Evolutionary conservation across 2,797 vertebrate species (phyloP), one percentile per base, ranked within the genome.

Genomic region (Chaenodraco wilsoni): DNA sequence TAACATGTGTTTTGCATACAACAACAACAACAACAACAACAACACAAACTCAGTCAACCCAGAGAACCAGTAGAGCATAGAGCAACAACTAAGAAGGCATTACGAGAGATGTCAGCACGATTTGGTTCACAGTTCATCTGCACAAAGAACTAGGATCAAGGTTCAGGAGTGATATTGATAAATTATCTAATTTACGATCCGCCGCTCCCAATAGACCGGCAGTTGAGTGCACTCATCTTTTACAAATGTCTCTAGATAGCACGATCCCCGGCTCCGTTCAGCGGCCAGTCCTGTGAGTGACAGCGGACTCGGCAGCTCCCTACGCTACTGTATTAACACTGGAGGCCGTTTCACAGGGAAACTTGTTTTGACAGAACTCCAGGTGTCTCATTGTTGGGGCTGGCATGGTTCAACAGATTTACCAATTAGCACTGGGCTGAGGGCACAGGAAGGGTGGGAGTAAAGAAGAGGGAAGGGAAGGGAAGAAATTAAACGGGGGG

Each of bases 321-420:
- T 66, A 65, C 68, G 75, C 87, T 79, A 84, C 94, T 92, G 91
- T 93, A 91, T 88, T 86, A 92, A 86, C 91, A 91, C 92, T 87
- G 88, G 78, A 90, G 92, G 91, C 92, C 74, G 90, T 93, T 95
- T 94, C 93, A 94, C 92, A 87, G 89, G 78, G 89, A 92, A 95
- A 95, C 94, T 93, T 95, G 95, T 96, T 95, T 95, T 95, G 94
- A 95, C 95, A 96, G 94, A 94, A 92, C 94, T 95, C 95, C 95
- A 95, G 95, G 95, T 96, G 95, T 94, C 93, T 95, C 92, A 94
- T 95, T 96, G 95, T 95, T 94, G 87, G 89, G 69, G 85, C 89
- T 88, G 92, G 91, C 91, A 94, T 91, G 92, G 94, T 94, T 95
- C 93, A 95, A 94, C 93, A 95, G 94, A 95, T 94, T 95, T 94